Conservation (phyloP, 2,113 vertebrate genomes). For the Erythrolamprus reginae region DNA sequence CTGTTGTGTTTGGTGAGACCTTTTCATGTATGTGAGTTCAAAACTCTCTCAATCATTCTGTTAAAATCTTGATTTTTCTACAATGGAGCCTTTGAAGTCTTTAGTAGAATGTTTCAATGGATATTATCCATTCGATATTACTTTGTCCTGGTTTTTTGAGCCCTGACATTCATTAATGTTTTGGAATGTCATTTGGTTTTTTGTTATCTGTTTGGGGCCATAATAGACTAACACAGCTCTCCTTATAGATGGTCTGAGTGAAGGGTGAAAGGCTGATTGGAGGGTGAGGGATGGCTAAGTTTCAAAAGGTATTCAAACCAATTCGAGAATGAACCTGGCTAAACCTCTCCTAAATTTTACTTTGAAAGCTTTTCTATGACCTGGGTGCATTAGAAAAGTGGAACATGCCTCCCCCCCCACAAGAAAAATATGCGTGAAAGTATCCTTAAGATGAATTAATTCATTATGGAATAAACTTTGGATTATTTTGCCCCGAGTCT, state of each 20-base stretch:
- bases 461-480: neutral
- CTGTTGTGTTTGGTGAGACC: neutral
- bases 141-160: neutral
- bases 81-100: neutral
- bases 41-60: neutral
- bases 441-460: slow-evolving; percentile 36
- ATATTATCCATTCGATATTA: neutral
- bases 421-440: slow-evolving; percentile 9
- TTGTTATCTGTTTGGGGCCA: neutral
- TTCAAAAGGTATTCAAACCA: slow-evolving; percentile 57
- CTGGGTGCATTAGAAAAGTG: slow-evolving; percentile 39
- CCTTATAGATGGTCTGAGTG: neutral
- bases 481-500: too few species aligned
- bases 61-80: neutral
- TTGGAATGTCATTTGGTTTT: neutral
- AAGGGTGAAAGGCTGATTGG: slow-evolving; percentile 38
- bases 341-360: slow-evolving; percentile 60
- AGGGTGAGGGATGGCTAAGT: slow-evolving; percentile 46
- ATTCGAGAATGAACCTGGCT: slow-evolving; percentile 51
- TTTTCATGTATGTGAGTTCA: neutral
- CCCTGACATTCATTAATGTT: neutral
- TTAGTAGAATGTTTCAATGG: neutral
- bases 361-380: slow-evolving; percentile 48
- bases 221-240: neutral
- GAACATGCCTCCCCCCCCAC: neutral